Percentiles rank a stretch among this genome's conserved stretches.
These are phyloP conservation scores for Oscheius myriophilus DNA, from an alignment of 2,888 invertebrate genomes.

Conservation along the genomic window DNA sequence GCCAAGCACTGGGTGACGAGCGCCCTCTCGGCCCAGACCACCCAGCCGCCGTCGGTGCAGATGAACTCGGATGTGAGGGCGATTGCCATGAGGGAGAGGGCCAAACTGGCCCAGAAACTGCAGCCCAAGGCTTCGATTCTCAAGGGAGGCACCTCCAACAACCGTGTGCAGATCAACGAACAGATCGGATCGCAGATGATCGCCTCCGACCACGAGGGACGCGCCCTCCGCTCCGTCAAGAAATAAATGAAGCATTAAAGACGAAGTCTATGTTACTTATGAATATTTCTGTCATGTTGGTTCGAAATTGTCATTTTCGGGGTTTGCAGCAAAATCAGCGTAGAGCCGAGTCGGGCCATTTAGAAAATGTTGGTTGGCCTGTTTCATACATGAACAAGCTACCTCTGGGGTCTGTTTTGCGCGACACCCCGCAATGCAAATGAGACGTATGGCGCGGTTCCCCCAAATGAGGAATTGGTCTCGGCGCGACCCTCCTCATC, in stretches of 20 bases:
- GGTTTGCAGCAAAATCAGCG: too few species aligned
- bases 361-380: too few species aligned
- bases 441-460: too few species aligned
- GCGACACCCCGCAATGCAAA: too few species aligned
- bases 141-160: not conserved
- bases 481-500: too few species aligned
- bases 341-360: too few species aligned
- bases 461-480: too few species aligned
- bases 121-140: slow-evolving; percentile 28
- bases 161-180: slow-evolving; percentile 25
- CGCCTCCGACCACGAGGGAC: slow-evolving; percentile 49
- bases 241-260: slow-evolving; percentile 12
- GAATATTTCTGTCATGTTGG: too few species aligned
- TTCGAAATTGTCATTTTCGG: too few species aligned
- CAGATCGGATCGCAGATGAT: slow-evolving; percentile 28
- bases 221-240: slow-evolving; percentile 46
- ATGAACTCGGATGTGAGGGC: slow-evolving; percentile 46
- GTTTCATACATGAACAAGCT: too few species aligned
- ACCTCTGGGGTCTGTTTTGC: too few species aligned
- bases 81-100: slow-evolving; percentile 31
- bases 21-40: slow-evolving; percentile 18
- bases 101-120: slow-evolving; percentile 9
- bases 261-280: too few species aligned
- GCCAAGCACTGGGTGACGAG: slow-evolving; percentile 41
- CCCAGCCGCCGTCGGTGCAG: slow-evolving; percentile 45